phyloP scores from a whole-genome alignment of 2,113 vertebrate genomes.

The Lamprotornis superbus region DNA sequence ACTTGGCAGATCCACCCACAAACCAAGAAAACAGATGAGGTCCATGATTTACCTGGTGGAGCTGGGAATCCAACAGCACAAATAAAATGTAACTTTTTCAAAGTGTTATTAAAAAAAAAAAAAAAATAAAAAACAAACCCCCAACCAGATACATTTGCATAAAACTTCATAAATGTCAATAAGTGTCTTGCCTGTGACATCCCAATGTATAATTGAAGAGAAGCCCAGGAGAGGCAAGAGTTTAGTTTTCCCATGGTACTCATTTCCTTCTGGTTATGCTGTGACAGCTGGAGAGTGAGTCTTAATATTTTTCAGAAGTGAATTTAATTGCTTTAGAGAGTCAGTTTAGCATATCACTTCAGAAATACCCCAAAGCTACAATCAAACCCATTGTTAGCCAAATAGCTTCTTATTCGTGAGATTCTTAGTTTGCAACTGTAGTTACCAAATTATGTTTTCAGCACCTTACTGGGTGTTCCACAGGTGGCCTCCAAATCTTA shows the following conservation, averaged over 20 bases:
- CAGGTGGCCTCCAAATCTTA: not conserved
- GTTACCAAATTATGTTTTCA: constrained; percentile 11
- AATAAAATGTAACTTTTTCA: not conserved
- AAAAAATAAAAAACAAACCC: not conserved
- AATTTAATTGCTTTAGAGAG: constrained; percentile 67
- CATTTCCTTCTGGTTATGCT: constrained; percentile 36
- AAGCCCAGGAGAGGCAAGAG: constrained; percentile 22
- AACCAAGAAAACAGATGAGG: fast-evolving
- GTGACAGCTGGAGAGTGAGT: constrained; percentile 52
- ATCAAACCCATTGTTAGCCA: constrained; percentile 15
- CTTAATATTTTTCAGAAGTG: constrained; percentile 51
- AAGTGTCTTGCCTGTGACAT: not conserved
- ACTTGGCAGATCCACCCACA: not conserved
- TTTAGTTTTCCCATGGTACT: constrained; percentile 9
- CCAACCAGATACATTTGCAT: not conserved
- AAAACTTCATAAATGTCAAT: not conserved
- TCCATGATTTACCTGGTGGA: fast-evolving
- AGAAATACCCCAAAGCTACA: constrained; percentile 55
- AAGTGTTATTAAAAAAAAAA: not conserved
- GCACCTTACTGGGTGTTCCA: not conserved
- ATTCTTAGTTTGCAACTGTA: not conserved
- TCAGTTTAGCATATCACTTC: constrained; percentile 42
- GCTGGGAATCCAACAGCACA: not conserved
- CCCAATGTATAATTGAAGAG: not conserved
- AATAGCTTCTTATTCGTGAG: constrained; percentile 27